Conservation (phyloP, 2,797 vertebrate species). For the Fistularia commersonii region DNA sequence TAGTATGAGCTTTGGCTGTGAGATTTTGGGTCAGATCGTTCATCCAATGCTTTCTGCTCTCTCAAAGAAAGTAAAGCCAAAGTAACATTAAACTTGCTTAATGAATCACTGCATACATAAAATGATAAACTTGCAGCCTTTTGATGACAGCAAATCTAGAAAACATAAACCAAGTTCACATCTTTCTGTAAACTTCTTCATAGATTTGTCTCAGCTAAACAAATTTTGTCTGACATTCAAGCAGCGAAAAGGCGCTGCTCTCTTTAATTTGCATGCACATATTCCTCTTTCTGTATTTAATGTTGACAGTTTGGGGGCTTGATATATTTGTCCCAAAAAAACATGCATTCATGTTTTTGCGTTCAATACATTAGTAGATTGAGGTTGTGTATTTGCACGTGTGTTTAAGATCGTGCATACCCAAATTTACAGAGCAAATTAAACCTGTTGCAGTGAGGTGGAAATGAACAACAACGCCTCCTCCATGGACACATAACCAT, state of each 20-base stretch:
- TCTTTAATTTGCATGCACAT: constrained; percentile 8
- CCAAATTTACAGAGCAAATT: too few species aligned
- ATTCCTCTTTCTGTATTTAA: constrained; percentile 6
- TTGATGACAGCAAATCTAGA: constrained; percentile 26
- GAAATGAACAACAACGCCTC: too few species aligned
- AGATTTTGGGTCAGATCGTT: constrained; percentile 9
- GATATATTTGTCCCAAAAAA: neutral
- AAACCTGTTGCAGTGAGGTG: too few species aligned
- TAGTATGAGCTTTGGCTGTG: constrained; percentile 11
- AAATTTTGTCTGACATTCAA: constrained; percentile 21
- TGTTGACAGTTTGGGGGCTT: constrained; percentile 11
- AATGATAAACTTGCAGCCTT: constrained; percentile 19
- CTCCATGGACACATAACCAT: too few species aligned
- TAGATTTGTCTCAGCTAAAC: constrained; percentile 16
- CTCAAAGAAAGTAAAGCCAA: constrained; percentile 34
- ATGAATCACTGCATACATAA: constrained; percentile 41
- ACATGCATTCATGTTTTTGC: too few species aligned
- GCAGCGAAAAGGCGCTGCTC: constrained; percentile 6
- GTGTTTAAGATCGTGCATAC: too few species aligned
- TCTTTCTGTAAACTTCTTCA: constrained; percentile 14
- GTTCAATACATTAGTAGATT: too few species aligned
- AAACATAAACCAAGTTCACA: constrained; percentile 26
- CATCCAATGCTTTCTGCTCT: constrained; percentile 2
- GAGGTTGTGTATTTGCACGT: too few species aligned
- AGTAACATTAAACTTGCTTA: constrained; percentile 48